Evolutionary conservation across 2,113 vertebrate genomes (phyloP).

Genomic region (Rynchops niger): DNA sequence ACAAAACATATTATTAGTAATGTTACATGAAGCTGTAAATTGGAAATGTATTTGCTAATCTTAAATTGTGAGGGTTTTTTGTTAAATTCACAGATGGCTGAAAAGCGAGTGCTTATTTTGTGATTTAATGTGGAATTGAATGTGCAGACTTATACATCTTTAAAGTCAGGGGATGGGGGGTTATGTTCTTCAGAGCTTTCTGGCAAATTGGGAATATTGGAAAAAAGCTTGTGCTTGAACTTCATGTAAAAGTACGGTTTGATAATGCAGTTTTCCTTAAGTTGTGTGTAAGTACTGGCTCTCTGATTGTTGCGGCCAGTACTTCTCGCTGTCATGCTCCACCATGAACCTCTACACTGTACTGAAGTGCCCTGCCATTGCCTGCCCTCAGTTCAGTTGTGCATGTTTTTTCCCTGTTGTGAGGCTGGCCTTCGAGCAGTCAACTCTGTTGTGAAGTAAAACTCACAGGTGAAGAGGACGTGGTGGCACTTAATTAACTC

Average conservation of each 20-base stretch:
- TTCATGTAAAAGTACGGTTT: neutral
- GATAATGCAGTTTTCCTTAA: neutral
- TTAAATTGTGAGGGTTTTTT: constrained; percentile 2
- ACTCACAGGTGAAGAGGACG: neutral
- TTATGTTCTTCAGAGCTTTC: neutral
- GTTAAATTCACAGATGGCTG: constrained; percentile 34
- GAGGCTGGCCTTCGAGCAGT: neutral
- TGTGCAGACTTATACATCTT: constrained; percentile 10
- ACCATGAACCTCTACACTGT: neutral
- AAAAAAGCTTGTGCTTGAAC: constrained; percentile 20
- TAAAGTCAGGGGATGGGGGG: neutral
- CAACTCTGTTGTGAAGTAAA: neutral
- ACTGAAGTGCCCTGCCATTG: neutral
- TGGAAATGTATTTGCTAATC: constrained; percentile 20
- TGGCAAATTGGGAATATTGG: constrained; percentile 15
- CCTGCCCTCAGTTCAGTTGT: neutral
- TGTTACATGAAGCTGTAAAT: constrained; percentile 20
- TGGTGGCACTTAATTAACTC: neutral
- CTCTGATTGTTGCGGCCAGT: neutral
- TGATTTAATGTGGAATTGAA: constrained; percentile 33
- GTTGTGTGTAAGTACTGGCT: neutral
- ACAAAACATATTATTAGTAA: constrained; percentile 30
- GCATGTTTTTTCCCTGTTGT: neutral
- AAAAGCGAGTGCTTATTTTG: neutral
- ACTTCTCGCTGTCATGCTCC: neutral